A percentile compares a stretch with the other conserved stretches of the same genome.
Conservation (phyloP, 2,797 vertebrate genomes). For the Tokudaia muenninki region DNA sequence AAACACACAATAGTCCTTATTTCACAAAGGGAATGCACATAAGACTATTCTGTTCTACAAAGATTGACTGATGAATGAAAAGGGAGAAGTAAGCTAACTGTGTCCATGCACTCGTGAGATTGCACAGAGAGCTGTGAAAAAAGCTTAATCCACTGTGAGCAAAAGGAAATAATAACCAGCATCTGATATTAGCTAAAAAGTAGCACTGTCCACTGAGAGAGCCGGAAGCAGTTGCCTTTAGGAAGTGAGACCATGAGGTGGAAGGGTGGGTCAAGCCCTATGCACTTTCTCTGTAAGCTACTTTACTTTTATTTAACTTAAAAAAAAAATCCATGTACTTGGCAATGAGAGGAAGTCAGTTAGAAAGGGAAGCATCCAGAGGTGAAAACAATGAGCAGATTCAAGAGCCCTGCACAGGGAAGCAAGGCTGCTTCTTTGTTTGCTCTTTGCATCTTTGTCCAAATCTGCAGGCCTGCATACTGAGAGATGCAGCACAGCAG, state of each 20-base stretch:
- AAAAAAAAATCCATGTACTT: not conserved
- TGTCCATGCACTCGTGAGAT: not conserved
- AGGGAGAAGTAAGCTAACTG: not conserved
- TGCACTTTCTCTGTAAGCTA: not conserved
- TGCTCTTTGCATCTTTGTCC: not conserved
- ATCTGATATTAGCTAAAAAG: not conserved
- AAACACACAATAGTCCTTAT: not conserved
- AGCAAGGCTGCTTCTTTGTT: not conserved
- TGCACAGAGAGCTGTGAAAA: not conserved
- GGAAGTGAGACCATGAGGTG: not conserved
- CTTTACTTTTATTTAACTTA: not conserved
- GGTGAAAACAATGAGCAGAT: not conserved
- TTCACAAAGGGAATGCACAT: not conserved
- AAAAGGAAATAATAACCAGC: conserved; percentile 43
- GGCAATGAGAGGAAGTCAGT: conserved; percentile 16
- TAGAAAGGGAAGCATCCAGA: conserved; percentile 1
- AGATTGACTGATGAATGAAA: not conserved
- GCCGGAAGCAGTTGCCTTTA: not conserved
- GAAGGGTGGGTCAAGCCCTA: not conserved
- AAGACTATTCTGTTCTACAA: not conserved
- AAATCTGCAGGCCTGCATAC: not conserved
- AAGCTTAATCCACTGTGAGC: not conserved
- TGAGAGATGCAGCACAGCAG: not conserved
- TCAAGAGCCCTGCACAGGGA: not conserved
- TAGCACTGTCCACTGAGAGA: not conserved